Base-by-base conservation (phyloP, 2,113 vertebrate species). In the Onychostruthus taczanowskii region DNA sequence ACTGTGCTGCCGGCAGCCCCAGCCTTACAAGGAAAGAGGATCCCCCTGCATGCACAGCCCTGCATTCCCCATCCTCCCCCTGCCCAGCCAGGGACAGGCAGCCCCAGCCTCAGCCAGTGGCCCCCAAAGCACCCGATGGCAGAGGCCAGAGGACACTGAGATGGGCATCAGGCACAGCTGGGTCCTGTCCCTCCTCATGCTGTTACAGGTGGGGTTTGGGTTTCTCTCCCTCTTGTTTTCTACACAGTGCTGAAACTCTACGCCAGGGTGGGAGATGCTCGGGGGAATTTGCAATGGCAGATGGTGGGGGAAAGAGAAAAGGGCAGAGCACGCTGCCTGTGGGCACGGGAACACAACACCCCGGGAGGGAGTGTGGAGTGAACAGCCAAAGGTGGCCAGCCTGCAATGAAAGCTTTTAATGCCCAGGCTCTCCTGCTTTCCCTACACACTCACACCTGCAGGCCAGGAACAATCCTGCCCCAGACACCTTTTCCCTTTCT, bases 271-370 rank as follows among this genome's bases (percentile, higher is more conserved):
- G 92, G 79, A 87, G 80, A 78, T 11, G 59, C 95, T 92, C 33
- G 0, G 86, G 96, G 96, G 96, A 95, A 94, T 96, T 95, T 89
- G 75, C 17, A 4, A 30, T 6, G 19, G 97, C 97, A 98, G 97
- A 97, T 97, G 97, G 97, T 85, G 93, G 52, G 64, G 94, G 73
- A 80, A 92, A 91, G 72, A 97, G 94, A 90, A 94, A 87, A 92
- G 78, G 88, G 73, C 0, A 1, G 76, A 90, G 81, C 1, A 1
- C 13, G 1, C 33, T 93, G 97, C 97, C 96, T 74, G 87, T 49
- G n/a, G 97, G 95, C 94, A 92, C 0, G 0, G 90, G 92, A 96
- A 97, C 79, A 92, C 87, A 93, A 95, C 93, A 94, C 95, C 63
- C 67, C 2, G 2, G 39, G 61, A 93, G 72, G 61, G 87, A 84